These are phyloP conservation scores for Temnothorax unifasciatus DNA, from an alignment of 2,888 invertebrate genomes.

Conservation along the genomic window DNA sequence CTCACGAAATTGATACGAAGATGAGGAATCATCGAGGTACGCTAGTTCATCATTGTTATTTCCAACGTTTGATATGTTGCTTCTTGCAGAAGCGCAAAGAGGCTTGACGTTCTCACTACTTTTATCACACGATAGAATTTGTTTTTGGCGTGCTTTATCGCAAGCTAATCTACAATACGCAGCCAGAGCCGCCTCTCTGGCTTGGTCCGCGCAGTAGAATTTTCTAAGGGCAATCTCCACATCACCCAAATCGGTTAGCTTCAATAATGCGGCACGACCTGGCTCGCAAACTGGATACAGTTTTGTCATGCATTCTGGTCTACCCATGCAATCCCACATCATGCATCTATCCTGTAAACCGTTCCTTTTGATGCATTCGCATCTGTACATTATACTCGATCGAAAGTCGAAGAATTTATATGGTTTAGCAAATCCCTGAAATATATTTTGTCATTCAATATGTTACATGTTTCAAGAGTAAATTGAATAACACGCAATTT, in stretches of 20 bases:
- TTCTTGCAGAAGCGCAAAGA: constrained; percentile 38
- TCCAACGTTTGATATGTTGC: not conserved
- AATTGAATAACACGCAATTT: not conserved
- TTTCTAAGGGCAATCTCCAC: constrained; percentile 77
- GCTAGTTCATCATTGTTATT: not conserved
- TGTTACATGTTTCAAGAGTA: not conserved
- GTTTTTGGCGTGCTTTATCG: constrained; percentile 2
- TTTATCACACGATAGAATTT: constrained; percentile 52
- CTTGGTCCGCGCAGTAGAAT: constrained; percentile 79
- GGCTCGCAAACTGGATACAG: constrained; percentile 83
- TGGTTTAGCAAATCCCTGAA: constrained; percentile 78
- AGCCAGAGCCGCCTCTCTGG: constrained; percentile 80
- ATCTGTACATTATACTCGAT: constrained; percentile 81
- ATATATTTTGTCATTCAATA: constrained; percentile 25
- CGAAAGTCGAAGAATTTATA: constrained; percentile 84
- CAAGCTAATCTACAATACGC: constrained; percentile 78
- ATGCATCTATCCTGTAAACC: constrained; percentile 85
- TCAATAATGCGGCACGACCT: constrained; percentile 80
- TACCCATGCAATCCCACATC: constrained; percentile 83
- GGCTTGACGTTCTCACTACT: not conserved
- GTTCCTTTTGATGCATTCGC: constrained; percentile 85
- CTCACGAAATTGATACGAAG: constrained; percentile 16
- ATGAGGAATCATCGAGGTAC: constrained; percentile 43
- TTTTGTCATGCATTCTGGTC: constrained; percentile 84
- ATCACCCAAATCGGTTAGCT: constrained; percentile 82